Conservation (phyloP, 2,797 vertebrate species). For the Gallinago nigripennis region DNA sequence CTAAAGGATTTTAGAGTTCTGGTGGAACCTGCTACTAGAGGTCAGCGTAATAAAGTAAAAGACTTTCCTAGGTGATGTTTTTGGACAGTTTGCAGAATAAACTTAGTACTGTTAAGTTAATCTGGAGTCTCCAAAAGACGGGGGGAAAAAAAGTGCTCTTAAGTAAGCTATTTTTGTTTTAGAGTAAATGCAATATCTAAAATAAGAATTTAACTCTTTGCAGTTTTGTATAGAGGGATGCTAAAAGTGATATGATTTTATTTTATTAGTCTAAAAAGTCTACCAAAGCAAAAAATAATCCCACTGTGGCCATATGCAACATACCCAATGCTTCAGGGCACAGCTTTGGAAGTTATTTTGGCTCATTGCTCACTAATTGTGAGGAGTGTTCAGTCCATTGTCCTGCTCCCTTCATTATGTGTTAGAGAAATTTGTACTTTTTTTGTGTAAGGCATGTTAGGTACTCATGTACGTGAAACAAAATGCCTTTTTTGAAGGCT, state of each 20-base stretch:
- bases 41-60: neutral
- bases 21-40: neutral
- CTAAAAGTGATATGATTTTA: neutral
- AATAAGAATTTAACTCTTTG: neutral
- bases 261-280: neutral
- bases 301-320: neutral
- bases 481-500: neutral
- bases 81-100: neutral
- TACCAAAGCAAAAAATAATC: neutral
- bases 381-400: neutral
- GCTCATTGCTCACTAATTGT: neutral
- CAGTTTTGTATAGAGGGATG: neutral
- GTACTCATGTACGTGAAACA: neutral
- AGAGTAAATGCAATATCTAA: neutral
- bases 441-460: neutral
- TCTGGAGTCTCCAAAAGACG: neutral
- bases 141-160: neutral
- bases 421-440: neutral
- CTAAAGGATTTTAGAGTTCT: neutral
- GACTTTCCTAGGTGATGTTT: neutral
- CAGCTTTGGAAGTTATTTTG: neutral
- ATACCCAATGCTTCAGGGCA: neutral
- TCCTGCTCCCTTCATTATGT: neutral
- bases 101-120: neutral
- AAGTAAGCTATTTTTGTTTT: neutral